phyloP scores from a whole-genome alignment of 2,888 invertebrate genomes.

The Conus canariensis region DNA sequence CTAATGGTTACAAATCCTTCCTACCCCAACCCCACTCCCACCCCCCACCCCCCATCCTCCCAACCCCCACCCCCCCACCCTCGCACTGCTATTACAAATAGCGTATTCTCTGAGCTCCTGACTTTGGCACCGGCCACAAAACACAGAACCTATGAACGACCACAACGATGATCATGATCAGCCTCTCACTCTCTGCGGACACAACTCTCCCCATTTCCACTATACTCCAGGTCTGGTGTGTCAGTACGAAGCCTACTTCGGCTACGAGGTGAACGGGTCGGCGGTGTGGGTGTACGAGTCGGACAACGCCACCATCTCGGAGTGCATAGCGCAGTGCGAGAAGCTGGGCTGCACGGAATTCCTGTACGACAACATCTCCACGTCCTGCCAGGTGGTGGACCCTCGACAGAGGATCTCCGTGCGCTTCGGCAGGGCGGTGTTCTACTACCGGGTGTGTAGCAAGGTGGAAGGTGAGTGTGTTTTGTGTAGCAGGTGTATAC shows the following conservation, averaged over 20 bases:
- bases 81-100: too few species aligned
- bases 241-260: constrained; percentile 47
- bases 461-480: constrained; percentile 25
- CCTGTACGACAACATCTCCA: constrained; percentile 33
- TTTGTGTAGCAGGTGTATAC: too few species aligned
- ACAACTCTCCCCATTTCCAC: too few species aligned
- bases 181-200: too few species aligned
- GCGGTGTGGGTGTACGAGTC: constrained; percentile 4
- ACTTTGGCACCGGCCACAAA: too few species aligned
- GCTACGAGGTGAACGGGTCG: constrained; percentile 35
- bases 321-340: constrained; percentile 29
- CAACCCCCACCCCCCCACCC: too few species aligned
- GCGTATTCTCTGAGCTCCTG: too few species aligned
- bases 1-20: too few species aligned
- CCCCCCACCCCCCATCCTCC: too few species aligned
- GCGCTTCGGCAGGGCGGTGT: constrained; percentile 8
- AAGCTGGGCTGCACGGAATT: constrained; percentile 21
- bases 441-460: constrained; percentile 27
- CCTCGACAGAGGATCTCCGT: constrained; percentile 5
- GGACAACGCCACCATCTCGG: not conserved
- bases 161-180: too few species aligned
- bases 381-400: constrained; percentile 25
- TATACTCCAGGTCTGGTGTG: constrained; percentile 36
- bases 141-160: too few species aligned
- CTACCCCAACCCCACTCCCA: too few species aligned